Evolutionary conservation across 2,113 vertebrate species (phyloP).

Genomic region (Epinephelus moara): DNA sequence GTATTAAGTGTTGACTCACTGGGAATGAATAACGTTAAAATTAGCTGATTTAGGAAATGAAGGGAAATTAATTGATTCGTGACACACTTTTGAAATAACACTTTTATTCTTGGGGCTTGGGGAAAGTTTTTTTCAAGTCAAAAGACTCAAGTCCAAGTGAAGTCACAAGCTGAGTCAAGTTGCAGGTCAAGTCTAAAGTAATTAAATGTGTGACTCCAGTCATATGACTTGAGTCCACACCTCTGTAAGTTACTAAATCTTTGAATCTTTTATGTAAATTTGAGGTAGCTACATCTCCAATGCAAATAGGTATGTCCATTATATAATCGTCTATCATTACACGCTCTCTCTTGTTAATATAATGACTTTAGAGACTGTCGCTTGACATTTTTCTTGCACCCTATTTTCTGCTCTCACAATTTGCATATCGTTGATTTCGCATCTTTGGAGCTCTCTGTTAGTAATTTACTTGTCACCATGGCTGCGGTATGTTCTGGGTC

Average conservation of each 20-base stretch:
- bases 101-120: no score
- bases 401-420: not conserved
- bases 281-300: not conserved
- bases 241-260: not conserved
- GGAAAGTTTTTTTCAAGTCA: no score
- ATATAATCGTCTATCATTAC: not conserved
- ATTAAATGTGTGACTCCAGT: no score
- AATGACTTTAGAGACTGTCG: not conserved
- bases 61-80: no score
- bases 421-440: not conserved
- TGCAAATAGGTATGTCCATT: not conserved
- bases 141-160: no score
- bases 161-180: no score
- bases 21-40: no score
- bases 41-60: no score
- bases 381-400: not conserved
- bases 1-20: no score
- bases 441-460: not conserved
- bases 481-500: slow-evolving; percentile 11
- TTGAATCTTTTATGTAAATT: not conserved
- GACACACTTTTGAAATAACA: no score
- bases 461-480: slow-evolving; percentile 1
- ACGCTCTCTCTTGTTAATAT: not conserved
- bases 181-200: no score
- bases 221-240: no score